phyloP scores from a whole-genome alignment of 37 sponge, comb jelly and placozoan species.

The Theonella swinhoei region DNA sequence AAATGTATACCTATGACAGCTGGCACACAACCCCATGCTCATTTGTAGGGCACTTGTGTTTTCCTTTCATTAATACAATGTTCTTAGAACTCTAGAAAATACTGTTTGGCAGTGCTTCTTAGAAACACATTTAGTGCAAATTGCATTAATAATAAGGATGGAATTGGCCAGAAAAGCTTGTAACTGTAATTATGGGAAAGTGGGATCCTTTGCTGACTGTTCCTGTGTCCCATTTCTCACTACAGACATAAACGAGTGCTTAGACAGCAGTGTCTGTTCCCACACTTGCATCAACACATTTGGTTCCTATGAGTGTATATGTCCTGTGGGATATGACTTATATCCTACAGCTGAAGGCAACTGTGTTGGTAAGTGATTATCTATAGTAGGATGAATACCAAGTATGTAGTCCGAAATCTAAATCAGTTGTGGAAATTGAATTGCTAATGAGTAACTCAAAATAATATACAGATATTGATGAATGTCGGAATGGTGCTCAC shows the following conservation, averaged over 20 bases:
- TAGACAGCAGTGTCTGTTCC: neutral
- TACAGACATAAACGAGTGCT: constrained; percentile 45
- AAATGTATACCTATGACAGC: neutral
- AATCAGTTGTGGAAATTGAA: no score
- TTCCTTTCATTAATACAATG: neutral
- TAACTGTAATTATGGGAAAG: neutral
- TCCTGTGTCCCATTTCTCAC: neutral
- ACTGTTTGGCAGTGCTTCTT: neutral
- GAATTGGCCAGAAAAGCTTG: constrained; percentile 1
- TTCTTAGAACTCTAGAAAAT: neutral
- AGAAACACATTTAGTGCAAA: no score
- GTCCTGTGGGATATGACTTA: constrained; percentile 25
- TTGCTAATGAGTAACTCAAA: no score
- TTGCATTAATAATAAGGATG: no score
- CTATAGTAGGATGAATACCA: no score
- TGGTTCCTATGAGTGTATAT: constrained; percentile 51
- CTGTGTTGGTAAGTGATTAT: neutral
- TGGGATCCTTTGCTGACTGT: neutral
- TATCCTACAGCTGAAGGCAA: neutral
- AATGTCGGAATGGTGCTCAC: no score
- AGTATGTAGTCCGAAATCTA: no score
- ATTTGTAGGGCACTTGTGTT: neutral
- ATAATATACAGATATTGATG: constrained; percentile 33
- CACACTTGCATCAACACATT: constrained; percentile 47
- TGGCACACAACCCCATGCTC: neutral